Evolutionary conservation across 2,113 vertebrate genomes (phyloP).

Genomic region (Aix galericulata): DNA sequence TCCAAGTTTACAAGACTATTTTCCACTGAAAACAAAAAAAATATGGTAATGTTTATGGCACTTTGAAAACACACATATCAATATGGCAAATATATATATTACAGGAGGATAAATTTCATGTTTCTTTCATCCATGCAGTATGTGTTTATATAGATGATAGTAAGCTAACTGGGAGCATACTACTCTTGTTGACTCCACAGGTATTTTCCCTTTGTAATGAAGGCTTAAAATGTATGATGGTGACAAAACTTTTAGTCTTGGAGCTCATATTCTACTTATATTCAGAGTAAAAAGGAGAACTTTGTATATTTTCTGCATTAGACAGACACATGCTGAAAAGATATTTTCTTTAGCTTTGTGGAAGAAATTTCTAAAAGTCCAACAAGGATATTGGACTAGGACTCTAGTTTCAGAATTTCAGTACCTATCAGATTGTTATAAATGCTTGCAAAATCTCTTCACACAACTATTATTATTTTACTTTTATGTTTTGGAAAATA

Average conservation of each 20-base stretch:
- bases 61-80: background rate
- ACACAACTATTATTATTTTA: background rate
- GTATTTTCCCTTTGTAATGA: background rate
- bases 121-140: background rate
- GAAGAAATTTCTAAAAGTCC: background rate
- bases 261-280: background rate
- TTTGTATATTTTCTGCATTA: background rate
- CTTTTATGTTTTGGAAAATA: background rate
- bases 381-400: background rate
- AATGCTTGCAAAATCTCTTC: background rate
- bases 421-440: background rate
- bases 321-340: background rate
- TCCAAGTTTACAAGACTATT: background rate
- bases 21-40: background rate
- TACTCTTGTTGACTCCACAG: background rate
- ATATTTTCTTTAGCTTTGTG: rapidly evolving
- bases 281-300: background rate
- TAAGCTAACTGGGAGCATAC: background rate
- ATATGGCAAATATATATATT: background rate
- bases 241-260: background rate
- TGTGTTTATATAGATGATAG: background rate
- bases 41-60: background rate
- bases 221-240: background rate
- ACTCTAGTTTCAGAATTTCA: background rate
- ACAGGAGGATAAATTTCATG: background rate